Evolutionary conservation across 2,113 vertebrate species (phyloP), one percentile per base, ranked within the genome.

Genomic region (Corythoichthys haematopterus): DNA sequence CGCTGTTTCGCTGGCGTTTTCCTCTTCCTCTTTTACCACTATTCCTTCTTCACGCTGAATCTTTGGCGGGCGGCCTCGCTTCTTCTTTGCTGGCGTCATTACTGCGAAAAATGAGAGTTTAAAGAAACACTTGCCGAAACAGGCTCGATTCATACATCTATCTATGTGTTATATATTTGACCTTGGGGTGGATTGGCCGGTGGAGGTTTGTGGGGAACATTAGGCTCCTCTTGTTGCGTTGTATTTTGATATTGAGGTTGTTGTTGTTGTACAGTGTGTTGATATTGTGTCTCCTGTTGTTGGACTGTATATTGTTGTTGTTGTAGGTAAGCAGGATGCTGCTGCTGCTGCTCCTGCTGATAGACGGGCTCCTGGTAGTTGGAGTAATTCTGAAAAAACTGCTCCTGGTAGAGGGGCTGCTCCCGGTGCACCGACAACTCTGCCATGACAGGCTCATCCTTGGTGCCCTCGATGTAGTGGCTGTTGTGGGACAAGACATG

Each of bases 21-120:
- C 93, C 36, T 93, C 92, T 72, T 95, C 94, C 56, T 94, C 92
- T 65, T 92, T 93, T 52, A 89, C 88, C 52, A 92, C 92, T 63
- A 2, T 6, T n/a, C 92, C 92, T 0, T 91, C 91, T 78, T 93
- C 92, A 0, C 87, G 71, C 68, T 92, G 90, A 65, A 90, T 84
- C 68, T 87, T 92, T 5, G 87, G 86, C 69, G 90, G 91, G 37
- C 94, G 91, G 77, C 91, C 97, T 89, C 91, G 92, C 77, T 95
- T 97, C 86, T 94, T 94, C 76, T 93, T 96, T 79, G 89, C 90
- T 56, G 91, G 81, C 37, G 89, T 91, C 87, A 84, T 84, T 83
- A 6, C 75, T 76, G 38, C 0, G 45, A 43, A 35, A 72, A 53
- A 50, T 7, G 74, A 0, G 2, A 28, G 9, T 36, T 50, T 50